Percentiles rank a stretch among this genome's conserved stretches.
Evolutionary conservation across 92 coral and sea anemone genomes (phyloP).

Genomic region (Parazoanthus swiftii): DNA sequence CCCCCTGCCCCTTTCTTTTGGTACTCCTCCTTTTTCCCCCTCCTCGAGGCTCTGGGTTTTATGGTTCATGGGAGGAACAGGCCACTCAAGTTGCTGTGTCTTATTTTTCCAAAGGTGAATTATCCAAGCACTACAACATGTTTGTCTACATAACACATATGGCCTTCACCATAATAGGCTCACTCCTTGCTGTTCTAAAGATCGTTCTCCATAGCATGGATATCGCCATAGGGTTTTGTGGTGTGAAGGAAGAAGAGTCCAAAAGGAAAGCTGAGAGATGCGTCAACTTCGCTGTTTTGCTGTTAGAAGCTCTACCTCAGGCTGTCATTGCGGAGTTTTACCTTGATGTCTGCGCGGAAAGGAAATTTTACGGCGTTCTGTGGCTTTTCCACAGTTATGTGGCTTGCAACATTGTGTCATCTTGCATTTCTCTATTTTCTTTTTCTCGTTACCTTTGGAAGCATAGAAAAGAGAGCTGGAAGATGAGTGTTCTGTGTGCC

Average conservation of each 20-base stretch:
- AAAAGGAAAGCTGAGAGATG: background rate
- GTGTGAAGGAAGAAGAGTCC: background rate
- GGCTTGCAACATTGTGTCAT: background rate
- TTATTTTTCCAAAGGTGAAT: background rate
- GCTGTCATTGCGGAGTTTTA: background rate
- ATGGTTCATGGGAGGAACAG: too few species aligned
- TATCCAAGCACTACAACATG: background rate
- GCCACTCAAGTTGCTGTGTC: too few species aligned
- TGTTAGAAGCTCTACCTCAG: background rate
- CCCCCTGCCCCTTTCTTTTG: too few species aligned
- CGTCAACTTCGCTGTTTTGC: background rate
- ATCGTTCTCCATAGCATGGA: background rate
- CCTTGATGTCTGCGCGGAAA: background rate
- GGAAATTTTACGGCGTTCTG: background rate
- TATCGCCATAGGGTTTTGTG: background rate
- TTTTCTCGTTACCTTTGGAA: background rate
- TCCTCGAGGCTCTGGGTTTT: too few species aligned
- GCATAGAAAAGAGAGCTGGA: background rate
- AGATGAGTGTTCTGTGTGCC: background rate
- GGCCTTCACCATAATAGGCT: background rate
- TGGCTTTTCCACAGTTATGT: background rate
- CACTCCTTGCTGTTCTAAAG: background rate
- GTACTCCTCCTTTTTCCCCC: too few species aligned
- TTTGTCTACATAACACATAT: background rate
- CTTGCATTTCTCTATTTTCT: background rate